A percentile compares a stretch with the other conserved stretches of the same genome.
These are phyloP conservation scores for Lutraria lutraria DNA, from an alignment of 2,888 invertebrate genomes.

Conservation along the genomic window DNA sequence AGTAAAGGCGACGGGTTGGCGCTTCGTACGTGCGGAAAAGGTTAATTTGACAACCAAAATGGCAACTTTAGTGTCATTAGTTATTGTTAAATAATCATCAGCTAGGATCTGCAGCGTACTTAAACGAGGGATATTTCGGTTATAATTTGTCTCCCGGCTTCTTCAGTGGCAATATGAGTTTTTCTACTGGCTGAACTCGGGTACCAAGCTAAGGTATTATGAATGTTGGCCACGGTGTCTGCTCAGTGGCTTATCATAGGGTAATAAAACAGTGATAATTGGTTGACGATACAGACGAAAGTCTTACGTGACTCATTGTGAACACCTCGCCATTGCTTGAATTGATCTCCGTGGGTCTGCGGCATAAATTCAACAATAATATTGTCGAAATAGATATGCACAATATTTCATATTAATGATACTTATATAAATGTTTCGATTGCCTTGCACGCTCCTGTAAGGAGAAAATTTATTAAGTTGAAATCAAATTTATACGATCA, in stretches of 20 bases:
- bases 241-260: neutral
- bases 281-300: constrained; percentile 7
- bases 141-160: constrained; percentile 13
- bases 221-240: constrained; percentile 24
- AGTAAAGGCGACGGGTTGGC: constrained; percentile 67
- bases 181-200: neutral
- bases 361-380: too few species aligned
- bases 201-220: constrained; percentile 20
- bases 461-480: too few species aligned
- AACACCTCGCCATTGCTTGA: neutral
- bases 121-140: neutral
- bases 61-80: constrained; percentile 70
- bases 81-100: constrained; percentile 64
- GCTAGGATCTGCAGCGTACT: constrained; percentile 58
- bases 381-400: too few species aligned
- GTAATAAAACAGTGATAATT: constrained; percentile 16
- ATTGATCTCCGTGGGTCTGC: too few species aligned
- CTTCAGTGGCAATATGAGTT: neutral
- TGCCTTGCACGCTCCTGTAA: too few species aligned
- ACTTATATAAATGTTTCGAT: too few species aligned
- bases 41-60: constrained; percentile 71
- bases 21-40: constrained; percentile 69
- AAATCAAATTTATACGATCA: too few species aligned
- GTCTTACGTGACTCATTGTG: neutral
- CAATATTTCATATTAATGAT: too few species aligned